Base-by-base conservation (phyloP, 2,797 vertebrate species). In the Gymnoscopelus microlampas region DNA sequence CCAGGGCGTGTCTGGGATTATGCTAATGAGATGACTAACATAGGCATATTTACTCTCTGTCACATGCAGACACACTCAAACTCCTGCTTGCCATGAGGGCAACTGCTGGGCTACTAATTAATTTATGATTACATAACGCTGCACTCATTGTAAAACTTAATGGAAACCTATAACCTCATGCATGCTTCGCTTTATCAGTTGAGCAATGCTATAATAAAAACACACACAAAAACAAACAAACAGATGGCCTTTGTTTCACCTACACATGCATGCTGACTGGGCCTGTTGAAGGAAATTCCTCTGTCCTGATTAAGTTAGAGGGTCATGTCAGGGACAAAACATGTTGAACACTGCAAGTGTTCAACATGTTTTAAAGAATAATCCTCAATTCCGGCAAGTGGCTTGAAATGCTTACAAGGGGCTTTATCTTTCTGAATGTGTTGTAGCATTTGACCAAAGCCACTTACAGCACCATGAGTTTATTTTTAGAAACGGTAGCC, bases 21-120 rank as follows among this genome's bases (percentile, higher is more conserved):
- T 85, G 86, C 77, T 85, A 90, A 91, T 87, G 85, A 80, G 76
- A 4, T 24, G 50, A 71, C 75, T 85, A 86, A 81, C 63, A 5
- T 19, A 82, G 80, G 14, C 49, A 51, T 13, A 51, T n/a, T 51
- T 51, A 44, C 78, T 72, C 56, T 53, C 47, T 54, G 6, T 23
- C 72, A 51, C 75, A 76, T 48, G 44, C 68, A 50, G 58, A 47
- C 24, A 29, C 32, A 5, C 24, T 4, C n/a, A 19, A 11, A 47
- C 50, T 5, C 1, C 59, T 0, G 4, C 66, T 47, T 10, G 19
- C 15, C 15, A 11, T 5, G 11, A 26, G 23, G 39, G 69, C 62
- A 9, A 2, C 9, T 73, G 84, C 85, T 85, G 77, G 71, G 68
- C 53, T 60, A 39, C 12, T 32, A 14, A 29, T 19, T 78, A 68